Evolutionary conservation across 2,113 vertebrate genomes (phyloP), one percentile per base, ranked within the genome.

Genomic region (Callorhinus ursinus): DNA sequence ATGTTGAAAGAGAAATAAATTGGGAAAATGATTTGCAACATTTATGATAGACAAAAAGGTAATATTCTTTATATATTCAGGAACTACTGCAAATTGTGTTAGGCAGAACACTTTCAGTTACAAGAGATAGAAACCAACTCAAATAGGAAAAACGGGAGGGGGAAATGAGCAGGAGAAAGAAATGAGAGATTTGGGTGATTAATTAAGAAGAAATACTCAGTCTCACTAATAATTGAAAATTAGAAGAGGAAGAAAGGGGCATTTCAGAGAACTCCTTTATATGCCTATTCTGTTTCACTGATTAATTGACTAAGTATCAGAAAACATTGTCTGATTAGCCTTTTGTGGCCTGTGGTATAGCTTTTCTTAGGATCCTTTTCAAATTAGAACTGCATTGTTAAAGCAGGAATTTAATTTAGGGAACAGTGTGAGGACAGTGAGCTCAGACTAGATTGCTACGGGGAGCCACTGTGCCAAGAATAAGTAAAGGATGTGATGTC

Each of bases 321-420:
- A 42, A 55, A 79, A 69, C 10, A 14, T 53, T 87, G 92, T 77
- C 57, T 87, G 19, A 74, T 90, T 67, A 53, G 69, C 39, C 95
- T 80, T 89, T 76, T 80, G 76, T 71, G 55, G n/a, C 33, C 49
- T 88, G 28, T 49, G 28, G 11, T 36, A 18, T 39, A 79, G 31
- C 53, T 88, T 96, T 95, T 63, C 31, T 59, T 57, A n/a, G 86
- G 91, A 31, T 84, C 61, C 28, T 80, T 96, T 90, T 69, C 28
- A 76, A 31, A 61, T 24, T 46, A 53, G 59, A 39, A n/a, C 9
- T 80, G 74, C 42, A 80, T 72, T 19, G 2, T 83, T 72, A 87
- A 90, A 80, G 53, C 49, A 88, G 85, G 77, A 88, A 39, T 71
- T 69, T 87, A 88, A 74, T 72, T 22, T 76, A 77, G 71, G 88